Evolutionary conservation across 2,797 vertebrate genomes (phyloP).

Genomic region (Zalophus californianus): DNA sequence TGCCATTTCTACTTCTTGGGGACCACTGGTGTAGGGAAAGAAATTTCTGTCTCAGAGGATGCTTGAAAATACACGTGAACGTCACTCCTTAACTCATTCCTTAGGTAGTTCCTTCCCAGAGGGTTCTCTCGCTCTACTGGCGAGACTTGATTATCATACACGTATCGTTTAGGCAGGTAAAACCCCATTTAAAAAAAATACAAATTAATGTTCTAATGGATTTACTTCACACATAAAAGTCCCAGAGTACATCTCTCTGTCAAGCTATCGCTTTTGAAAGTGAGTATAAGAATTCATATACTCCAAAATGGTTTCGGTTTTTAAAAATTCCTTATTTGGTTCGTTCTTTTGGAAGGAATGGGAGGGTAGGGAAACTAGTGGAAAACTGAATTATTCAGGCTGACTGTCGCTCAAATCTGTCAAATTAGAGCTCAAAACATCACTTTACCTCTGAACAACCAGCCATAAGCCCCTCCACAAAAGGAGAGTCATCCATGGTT

Average conservation of each 20-base stretch:
- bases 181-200: background rate
- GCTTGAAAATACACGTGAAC: slow-evolving; percentile 29
- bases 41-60: background rate
- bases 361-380: slow-evolving; percentile 17
- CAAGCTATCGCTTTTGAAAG: slow-evolving; percentile 54
- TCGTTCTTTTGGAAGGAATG: slow-evolving; percentile 54
- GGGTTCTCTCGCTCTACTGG: background rate
- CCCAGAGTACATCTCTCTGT: slow-evolving; percentile 16
- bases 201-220: slow-evolving; percentile 33
- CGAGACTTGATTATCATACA: background rate
- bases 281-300: slow-evolving; percentile 52
- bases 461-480: slow-evolving; percentile 47
- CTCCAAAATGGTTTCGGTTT: slow-evolving; percentile 43
- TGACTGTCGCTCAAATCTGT: slow-evolving; percentile 60
- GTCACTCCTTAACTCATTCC: background rate
- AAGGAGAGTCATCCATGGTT: slow-evolving; percentile 29
- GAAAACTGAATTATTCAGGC: slow-evolving; percentile 51
- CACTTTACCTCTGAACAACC: slow-evolving; percentile 52
- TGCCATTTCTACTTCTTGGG: slow-evolving; percentile 69
- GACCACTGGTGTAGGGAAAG: background rate
- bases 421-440: slow-evolving; percentile 45
- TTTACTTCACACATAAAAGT: slow-evolving; percentile 36
- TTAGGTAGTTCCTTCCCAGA: background rate
- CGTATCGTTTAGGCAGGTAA: background rate
- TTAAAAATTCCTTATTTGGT: slow-evolving; percentile 64